These are phyloP conservation scores for Hirudinaria manillensis DNA, from an alignment of 2,888 invertebrate species.

Conservation along the genomic window DNA sequence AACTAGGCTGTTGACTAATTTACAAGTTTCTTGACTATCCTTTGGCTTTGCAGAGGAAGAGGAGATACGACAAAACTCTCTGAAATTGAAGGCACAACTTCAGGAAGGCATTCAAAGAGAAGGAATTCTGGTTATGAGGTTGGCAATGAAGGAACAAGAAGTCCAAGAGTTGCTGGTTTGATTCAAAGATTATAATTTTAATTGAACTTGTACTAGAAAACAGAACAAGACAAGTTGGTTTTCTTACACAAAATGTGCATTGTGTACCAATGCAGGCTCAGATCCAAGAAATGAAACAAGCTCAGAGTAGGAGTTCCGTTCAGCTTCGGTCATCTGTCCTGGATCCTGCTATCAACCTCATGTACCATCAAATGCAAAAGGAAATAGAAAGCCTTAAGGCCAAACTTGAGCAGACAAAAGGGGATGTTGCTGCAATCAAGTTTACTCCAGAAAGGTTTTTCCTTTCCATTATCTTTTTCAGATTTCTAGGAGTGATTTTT, in stretches of 20 bases:
- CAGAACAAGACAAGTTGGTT: too few species aligned
- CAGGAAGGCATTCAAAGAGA: constrained; percentile 83
- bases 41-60: constrained; percentile 2
- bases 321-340: constrained; percentile 75
- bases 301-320: constrained; percentile 71
- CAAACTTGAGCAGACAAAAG: constrained; percentile 89
- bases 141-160: constrained; percentile 92
- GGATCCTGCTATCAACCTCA: constrained; percentile 90
- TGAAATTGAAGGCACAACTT: constrained; percentile 36
- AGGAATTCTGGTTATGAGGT: constrained; percentile 80
- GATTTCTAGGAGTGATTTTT: too few species aligned
- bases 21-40: too few species aligned
- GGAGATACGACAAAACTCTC: constrained; percentile 29
- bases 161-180: constrained; percentile 84
- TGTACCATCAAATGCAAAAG: constrained; percentile 81
- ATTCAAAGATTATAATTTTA: not conserved
- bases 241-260: not conserved
- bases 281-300: constrained; percentile 83
- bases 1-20: too few species aligned
- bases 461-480: too few species aligned
- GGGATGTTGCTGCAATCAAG: constrained; percentile 95
- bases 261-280: constrained; percentile 69
- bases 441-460: constrained; percentile 87
- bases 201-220: not conserved
- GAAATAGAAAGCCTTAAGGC: constrained; percentile 82